Base-by-base conservation (phyloP, 2,888 invertebrate genomes). In the Autographa gamma region DNA sequence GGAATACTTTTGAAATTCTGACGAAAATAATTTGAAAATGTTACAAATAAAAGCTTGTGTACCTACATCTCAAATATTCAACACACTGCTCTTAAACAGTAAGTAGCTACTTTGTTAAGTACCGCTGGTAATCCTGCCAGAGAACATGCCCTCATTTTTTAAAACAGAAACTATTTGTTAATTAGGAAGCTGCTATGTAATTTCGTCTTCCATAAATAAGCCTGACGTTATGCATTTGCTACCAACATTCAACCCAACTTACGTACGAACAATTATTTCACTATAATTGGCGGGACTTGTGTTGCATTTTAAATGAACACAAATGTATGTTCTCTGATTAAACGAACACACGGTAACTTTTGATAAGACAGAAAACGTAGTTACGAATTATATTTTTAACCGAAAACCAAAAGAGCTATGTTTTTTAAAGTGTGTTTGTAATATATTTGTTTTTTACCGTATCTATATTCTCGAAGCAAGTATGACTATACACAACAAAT, bases 241-340 rank as follows among this genome's bases (percentile, higher is more conserved):
- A 61, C 66, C 79, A 65, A 79, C 80, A 82, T 72, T 61, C 80
- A 66, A 62, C 58, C 67, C 54, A 72, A 74, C 68, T 72, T 75
- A 75, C 60, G 67, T 48, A 60, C 32, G 16, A 73, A 79, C 68
- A 81, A 80, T 82, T 68, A 82, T 80, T 81, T 74, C 71, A 71
- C 71, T 74, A 65, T 83, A 85, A 86, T 79, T 84, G 80, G 81
- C 66, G 73, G 8, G 70, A 78, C 83, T 81, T 70, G 76, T 74
- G 76, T 76, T 80, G 83, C 82, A 86, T 86, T 84, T 78, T 76
- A 83, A 87, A 88, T 85, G 79, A 82, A 78, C 60, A 71, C 63
- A 74, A 80, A 75, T 77, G 77, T 80, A 80, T 80, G 81, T 76
- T 80, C 79, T 76, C 80, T 83, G 82, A 87, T 83, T 84, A 84